Evolutionary conservation across 2,113 vertebrate species (phyloP).

Genomic region (Eupsittula cactorum): DNA sequence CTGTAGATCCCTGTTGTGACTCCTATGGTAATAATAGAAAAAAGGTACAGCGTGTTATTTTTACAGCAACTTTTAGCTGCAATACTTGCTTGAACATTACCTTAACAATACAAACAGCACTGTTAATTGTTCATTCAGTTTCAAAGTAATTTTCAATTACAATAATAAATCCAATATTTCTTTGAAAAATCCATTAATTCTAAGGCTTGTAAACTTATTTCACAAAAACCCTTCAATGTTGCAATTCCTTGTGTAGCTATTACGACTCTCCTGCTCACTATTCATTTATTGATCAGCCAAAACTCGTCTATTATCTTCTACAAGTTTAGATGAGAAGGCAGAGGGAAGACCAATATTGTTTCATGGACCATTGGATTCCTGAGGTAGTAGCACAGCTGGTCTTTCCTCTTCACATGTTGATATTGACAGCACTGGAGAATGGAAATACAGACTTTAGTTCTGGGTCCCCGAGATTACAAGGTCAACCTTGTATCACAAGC

Average conservation of each 20-base stretch:
- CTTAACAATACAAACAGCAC: not conserved
- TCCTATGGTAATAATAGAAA: slow-evolving; percentile 78
- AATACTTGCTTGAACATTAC: not conserved
- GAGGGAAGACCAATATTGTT: slow-evolving; percentile 41
- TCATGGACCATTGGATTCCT: slow-evolving; percentile 45
- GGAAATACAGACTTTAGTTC: slow-evolving; percentile 8
- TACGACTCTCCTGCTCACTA: not conserved
- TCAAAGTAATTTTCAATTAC: slow-evolving; percentile 35
- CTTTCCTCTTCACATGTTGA: slow-evolving; percentile 13
- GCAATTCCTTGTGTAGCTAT: slow-evolving; percentile 14
- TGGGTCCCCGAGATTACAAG: not conserved
- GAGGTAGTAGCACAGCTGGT: slow-evolving; percentile 15
- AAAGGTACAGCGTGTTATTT: slow-evolving; percentile 57
- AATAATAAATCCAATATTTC: slow-evolving; percentile 10
- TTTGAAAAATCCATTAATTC: slow-evolving; percentile 42
- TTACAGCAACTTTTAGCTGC: not conserved
- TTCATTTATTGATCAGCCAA: slow-evolving; percentile 40
- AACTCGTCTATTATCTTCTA: slow-evolving; percentile 15
- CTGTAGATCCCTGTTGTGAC: slow-evolving; percentile 75
- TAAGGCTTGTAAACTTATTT: slow-evolving; percentile 23
- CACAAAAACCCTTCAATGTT: not conserved
- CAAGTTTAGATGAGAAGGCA: slow-evolving; percentile 35
- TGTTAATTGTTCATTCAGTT: not conserved
- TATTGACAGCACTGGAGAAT: not conserved
- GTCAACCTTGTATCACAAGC: not conserved